Evolutionary conservation across 1,140 invertebrate species (phyloP), one percentile per base, ranked within the genome.

Genomic region (Holcopasites calliopsidis): DNA sequence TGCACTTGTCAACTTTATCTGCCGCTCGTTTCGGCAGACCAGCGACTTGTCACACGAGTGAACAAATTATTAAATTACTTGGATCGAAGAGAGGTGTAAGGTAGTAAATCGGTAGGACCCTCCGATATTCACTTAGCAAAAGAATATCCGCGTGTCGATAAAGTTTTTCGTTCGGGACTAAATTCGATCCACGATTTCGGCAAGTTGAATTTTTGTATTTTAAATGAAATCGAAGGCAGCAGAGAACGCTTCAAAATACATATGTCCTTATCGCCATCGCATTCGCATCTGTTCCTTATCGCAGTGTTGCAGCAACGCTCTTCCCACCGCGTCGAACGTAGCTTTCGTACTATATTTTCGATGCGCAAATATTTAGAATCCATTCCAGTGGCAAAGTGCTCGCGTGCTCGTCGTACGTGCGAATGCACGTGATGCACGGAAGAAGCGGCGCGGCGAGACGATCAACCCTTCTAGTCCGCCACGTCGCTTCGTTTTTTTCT

Each of bases 51-150:
- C 11, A 1, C 2, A 8, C 16, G 2, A 8, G 52, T 28, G 7
- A 54, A 54, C 28, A 54, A 54, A 54, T 54, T 28, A 54, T 54
- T n/a, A n/a, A n/a, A n/a, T n/a, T n/a, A n/a, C n/a, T 28, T 28
- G 23, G 16, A 54, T 28, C 52, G 18, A 31, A 18, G 52, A 16
- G 26, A 54, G 8, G 8, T 13, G 13, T 38, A 38, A 38, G 35
- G 35, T 4, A 10, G 35, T 10, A 38, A 38, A 38, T 38, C 4
- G 35, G 10, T 5, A 38, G 35, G 35, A 38, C 35, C 4, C 35
- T 38, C 35, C 35, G 35, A 4, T 5, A 38, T 38, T 38, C 35
- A n/a, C n/a, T n/a, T n/a, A n/a, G n/a, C n/a, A n/a, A n/a, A n/a
- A n/a, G n/a, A n/a, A n/a, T n/a, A n/a, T n/a, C n/a, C n/a, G n/a